A percentile compares a stretch with the other conserved stretches of the same genome.
These are phyloP conservation scores for Nemopilema nomurai DNA, from an alignment of 30 jellyfish, hydroid and myxozoan species.

Conservation along the genomic window DNA sequence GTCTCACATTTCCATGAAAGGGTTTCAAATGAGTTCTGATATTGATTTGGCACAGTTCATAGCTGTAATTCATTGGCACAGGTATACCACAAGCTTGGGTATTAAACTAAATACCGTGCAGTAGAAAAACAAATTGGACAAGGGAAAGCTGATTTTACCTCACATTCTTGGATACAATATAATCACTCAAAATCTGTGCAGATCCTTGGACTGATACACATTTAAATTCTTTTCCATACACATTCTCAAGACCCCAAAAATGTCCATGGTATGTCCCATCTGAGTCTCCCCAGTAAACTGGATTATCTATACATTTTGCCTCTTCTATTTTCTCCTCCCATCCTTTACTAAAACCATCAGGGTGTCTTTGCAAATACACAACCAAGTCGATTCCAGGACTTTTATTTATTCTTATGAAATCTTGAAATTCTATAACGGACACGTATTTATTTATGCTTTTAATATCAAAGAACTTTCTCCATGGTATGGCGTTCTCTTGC, in stretches of 20 bases:
- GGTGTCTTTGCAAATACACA: slow-evolving; percentile 90
- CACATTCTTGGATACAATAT: slow-evolving; percentile 48
- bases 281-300: slow-evolving; percentile 68
- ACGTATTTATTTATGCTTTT: slow-evolving; percentile 74
- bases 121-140: no score
- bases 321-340: slow-evolving; percentile 86
- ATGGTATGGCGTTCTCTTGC: slow-evolving; percentile 76
- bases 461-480: slow-evolving; percentile 85
- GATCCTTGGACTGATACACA: slow-evolving; percentile 93
- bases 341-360: slow-evolving; percentile 88
- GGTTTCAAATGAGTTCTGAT: no score
- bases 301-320: slow-evolving; percentile 65
- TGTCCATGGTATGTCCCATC: slow-evolving; percentile 68
- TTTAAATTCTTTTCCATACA: slow-evolving; percentile 75
- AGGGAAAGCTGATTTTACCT: slow-evolving; percentile 37
- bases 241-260: slow-evolving; percentile 85
- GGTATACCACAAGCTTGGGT: no score
- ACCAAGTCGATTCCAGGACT: slow-evolving; percentile 77
- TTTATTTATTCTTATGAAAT: slow-evolving; percentile 47
- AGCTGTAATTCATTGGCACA: no score
- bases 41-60: no score
- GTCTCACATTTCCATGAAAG: no score
- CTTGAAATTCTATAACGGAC: slow-evolving; percentile 86
- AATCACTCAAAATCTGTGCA: slow-evolving; percentile 68
- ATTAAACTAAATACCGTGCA: no score